phyloP scores from a whole-genome alignment of 2,113 vertebrate species.

The Calyptomena viridis region DNA sequence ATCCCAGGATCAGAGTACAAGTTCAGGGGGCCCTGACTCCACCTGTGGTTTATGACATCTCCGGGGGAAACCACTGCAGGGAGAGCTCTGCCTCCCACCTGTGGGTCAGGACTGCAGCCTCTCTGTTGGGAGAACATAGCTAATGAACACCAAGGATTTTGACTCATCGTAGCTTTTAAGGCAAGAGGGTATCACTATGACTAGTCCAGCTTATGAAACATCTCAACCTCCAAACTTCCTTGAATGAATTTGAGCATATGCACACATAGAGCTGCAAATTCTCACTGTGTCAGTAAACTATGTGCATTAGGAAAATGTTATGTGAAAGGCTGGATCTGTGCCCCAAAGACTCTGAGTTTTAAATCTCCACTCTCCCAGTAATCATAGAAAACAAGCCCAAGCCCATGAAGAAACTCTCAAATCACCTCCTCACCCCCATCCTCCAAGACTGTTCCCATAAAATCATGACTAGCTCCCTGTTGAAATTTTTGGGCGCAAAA shows the following conservation, averaged over 20 bases:
- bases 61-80: background rate
- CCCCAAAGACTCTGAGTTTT: background rate
- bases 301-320: fast-evolving
- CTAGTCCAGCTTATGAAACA: background rate
- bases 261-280: background rate
- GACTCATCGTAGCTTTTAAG: background rate
- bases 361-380: background rate
- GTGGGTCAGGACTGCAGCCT: fast-evolving
- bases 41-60: background rate
- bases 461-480: background rate
- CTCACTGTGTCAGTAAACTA: background rate
- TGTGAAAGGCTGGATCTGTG: background rate
- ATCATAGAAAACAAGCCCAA: background rate
- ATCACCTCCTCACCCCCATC: background rate
- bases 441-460: background rate
- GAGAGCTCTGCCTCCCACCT: background rate
- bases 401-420: background rate
- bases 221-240: background rate
- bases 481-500: background rate
- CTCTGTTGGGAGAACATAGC: background rate
- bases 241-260: background rate
- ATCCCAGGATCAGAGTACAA: background rate
- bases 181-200: background rate
- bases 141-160: background rate
- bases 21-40: background rate